A percentile compares a stretch with the other conserved stretches of the same genome.
These are phyloP conservation scores for Mellilla xanthometata DNA, from an alignment of 2,888 invertebrate genomes.

Conservation along the genomic window DNA sequence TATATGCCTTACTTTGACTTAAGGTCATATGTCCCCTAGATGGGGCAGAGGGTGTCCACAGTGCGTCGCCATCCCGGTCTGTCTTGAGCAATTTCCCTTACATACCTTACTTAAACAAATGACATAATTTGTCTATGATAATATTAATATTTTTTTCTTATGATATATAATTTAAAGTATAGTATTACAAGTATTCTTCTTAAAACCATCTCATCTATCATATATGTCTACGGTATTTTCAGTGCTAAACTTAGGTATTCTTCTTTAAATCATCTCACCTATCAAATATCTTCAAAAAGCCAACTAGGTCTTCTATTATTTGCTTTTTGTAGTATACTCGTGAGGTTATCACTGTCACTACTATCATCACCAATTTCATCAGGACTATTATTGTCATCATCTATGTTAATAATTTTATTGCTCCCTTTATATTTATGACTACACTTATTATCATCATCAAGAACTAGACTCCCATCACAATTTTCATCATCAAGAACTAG, in stretches of 20 bases:
- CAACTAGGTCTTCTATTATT: constrained; percentile 33
- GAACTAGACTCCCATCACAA: constrained; percentile 32
- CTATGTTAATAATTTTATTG: neutral
- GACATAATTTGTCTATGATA: too few relatives aligned
- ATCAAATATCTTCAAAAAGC: constrained; percentile 46
- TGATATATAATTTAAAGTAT: too few relatives aligned
- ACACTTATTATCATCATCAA: constrained; percentile 40
- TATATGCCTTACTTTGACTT: too few relatives aligned
- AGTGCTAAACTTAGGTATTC: neutral
- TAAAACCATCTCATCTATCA: too few relatives aligned
- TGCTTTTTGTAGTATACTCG: constrained; percentile 20
- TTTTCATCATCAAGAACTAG: constrained; percentile 26
- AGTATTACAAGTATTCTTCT: too few relatives aligned
- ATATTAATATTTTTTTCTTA: too few relatives aligned
- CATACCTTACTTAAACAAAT: too few relatives aligned
- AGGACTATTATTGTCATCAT: constrained; percentile 26
- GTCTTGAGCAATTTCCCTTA: too few relatives aligned
- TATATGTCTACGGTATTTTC: too few relatives aligned
- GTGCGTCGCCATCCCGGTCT: too few relatives aligned
- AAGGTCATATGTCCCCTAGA: too few relatives aligned
- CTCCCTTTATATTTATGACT: constrained; percentile 43
- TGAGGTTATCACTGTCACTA: constrained; percentile 18
- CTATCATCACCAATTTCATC: constrained; percentile 4
- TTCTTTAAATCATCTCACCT: neutral
- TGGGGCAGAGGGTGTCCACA: too few relatives aligned